Evolutionary conservation across 35 echinoderm and acorn worm species (phyloP), one percentile per base, ranked within the genome.

Genomic region (Holothuria glaberrima): DNA sequence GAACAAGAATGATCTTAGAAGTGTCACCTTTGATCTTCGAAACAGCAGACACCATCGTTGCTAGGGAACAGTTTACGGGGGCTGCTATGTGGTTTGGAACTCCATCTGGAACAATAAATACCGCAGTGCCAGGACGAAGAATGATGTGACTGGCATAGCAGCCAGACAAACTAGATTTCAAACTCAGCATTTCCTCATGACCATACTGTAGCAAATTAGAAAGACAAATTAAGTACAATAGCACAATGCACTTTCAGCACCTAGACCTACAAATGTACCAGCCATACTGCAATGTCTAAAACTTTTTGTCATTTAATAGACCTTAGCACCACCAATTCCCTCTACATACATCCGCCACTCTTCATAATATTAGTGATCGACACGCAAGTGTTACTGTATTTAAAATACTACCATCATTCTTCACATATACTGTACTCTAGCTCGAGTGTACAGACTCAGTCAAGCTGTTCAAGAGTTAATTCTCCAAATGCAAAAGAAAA

Each of bases 21-120:
- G 46, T 28, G 5, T 63, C 68, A 56, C 80, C 58, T 58, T 87
- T 64, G 44, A 97, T 79, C 30, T 75, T 92, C 5, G 69, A 86
- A 0, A 88, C 60, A 24, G 92, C 95, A 90, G 85, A 88, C n/a
- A 94, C 89, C 95, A 97, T 97, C 30, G 95, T 97, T 72, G 92
- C 95, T 24, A 97, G 59, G 86, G 95, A 90, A 73, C 92, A 97
- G 60, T 97, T 97, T 24, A 94, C 69, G 1, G 95, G 90, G 33
- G 92, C 92, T 28, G 95, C 95, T 92, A 97, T 94, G 57, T 90
- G 92, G 81, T 97, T 92, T 9, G 95, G 89, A 12, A 97, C 80
- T 16, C 75, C 68, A 36, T 97, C 92, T 41, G 95, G 87, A 30
- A 97, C 59, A 3, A 84, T 73, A 18, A 92, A 76, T 12, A 97